Base-by-base conservation (phyloP, 2,797 vertebrate genomes). In the Oryzias sinensis region DNA sequence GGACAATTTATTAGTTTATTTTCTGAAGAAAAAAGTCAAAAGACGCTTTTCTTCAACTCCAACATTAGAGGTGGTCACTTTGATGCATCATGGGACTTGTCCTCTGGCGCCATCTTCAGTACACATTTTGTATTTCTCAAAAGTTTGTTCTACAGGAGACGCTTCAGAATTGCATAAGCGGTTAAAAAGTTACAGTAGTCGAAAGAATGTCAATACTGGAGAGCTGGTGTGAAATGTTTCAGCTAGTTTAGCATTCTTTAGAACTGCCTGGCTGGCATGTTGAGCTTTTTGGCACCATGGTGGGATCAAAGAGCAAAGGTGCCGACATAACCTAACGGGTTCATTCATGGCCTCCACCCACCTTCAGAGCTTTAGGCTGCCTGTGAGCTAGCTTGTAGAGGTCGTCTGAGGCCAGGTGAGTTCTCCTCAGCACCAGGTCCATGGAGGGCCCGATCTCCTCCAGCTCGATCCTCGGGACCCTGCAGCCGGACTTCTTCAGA, bases 401-500 rank as follows among this genome's bases (percentile, higher is more conserved):
- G 84, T 99, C 96, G 27, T 98, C 95, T 48, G 97, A 99, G 8
- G 97, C 94, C 72, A 98, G 79, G 67, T 98, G 96, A 4, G 93
- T 94, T 74, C 97, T 94, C 65, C 96, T 93, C 53, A 98, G 53
- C 22, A 93, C 87, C 20, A 98, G 89, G 76, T 99, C 95, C 68
- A 97, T 83, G 0, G 95, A 95, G 0, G 97, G 97, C 0, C 97
- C 97, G 47, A 99, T 97, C 68, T 99, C 96, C 83, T 98, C 96
- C 71, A 98, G 84, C 76, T 98, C 95, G 47, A 98, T 95, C 47
- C 97, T 88, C 0, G 96, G 97, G 1, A 94, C 97, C 80, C 94
- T 92, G 66, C 95, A 98, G 5, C 97, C 97, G 1, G 97, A 98
- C 77, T 97, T 98, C 88, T 98, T 99, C 86, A 98, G 61, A 70